Conservation (phyloP, 1,140 invertebrate genomes). For the Anastrepha ludens region DNA sequence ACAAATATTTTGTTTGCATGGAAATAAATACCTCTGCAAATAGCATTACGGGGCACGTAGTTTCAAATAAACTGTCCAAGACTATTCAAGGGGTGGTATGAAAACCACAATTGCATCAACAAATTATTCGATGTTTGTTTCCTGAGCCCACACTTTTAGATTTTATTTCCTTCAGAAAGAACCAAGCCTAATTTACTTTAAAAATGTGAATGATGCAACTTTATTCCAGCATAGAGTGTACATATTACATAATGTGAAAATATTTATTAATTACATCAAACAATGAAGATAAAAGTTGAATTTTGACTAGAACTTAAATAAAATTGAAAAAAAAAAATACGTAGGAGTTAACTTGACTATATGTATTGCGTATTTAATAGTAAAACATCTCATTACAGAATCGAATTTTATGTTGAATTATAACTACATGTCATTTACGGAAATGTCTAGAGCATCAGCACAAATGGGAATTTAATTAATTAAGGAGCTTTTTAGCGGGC, state of each 20-base stretch:
- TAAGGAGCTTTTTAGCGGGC: constrained; percentile 43
- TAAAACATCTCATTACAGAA: constrained; percentile 22
- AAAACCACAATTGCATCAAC: background rate
- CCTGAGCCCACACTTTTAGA: too few species aligned
- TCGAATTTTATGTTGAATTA: constrained; percentile 32
- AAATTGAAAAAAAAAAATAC: background rate
- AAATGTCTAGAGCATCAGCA: constrained; percentile 34
- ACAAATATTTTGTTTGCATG: too few species aligned
- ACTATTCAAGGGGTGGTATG: background rate
- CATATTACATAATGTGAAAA: constrained; percentile 61
- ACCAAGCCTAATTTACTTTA: background rate
- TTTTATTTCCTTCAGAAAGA: background rate
- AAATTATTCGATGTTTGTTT: background rate
- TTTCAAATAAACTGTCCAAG: too few species aligned
- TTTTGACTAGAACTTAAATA: constrained; percentile 73
- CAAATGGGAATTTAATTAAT: constrained; percentile 30
- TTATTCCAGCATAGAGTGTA: constrained; percentile 63
- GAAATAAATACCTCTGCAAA: too few species aligned
- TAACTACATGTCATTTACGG: constrained; percentile 24
- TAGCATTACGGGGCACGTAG: too few species aligned
- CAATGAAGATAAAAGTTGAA: constrained; percentile 58
- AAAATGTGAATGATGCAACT: constrained; percentile 72
- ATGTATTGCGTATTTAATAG: constrained; percentile 22
- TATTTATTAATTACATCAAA: constrained; percentile 61
- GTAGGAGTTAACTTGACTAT: constrained; percentile 35